Evolutionary conservation across 2,113 vertebrate species (phyloP), one percentile per base, ranked within the genome.

Genomic region (Esox niger): DNA sequence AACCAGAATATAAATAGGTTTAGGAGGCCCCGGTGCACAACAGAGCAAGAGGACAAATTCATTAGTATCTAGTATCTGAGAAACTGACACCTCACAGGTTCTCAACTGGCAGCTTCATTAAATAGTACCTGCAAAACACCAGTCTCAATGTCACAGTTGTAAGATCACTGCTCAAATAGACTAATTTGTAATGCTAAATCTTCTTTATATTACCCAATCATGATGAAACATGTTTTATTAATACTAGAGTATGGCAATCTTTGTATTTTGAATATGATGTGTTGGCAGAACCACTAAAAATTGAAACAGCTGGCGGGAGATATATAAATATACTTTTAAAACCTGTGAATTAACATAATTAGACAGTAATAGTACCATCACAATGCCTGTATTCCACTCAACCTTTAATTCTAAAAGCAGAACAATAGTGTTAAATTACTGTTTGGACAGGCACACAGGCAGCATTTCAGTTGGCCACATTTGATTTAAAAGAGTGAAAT

Each of bases 281-380:
- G n/a, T 70, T 66, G 54, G 31, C n/a, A n/a, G n/a, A n/a, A n/a
- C 47, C 52, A 7, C 15, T 46, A 10, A 66, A 76, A 76, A 76
- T 57, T 58, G 4, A 74, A 78, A 69, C 64, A 78, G 65, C 61
- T 67, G 49, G 30, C 63, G 59, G 9, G 59, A 29, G 38, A 27
- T 64, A n/a, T 21, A 27, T 55, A 62, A 68, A 43, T 0, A 13
- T n/a, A n/a, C n/a, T n/a, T n/a, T n/a, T 2, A 31, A 33, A 69
- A 56, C 47, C 71, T 52, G 15, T 30, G 58, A 68, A 80, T 73
- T 54, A 74, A 64, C 20, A 70, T 72, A 70, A 72, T 74, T 66
- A 68, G 23, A 67, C 49, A 26, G 47, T 23, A 62, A 6, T 69
- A 56, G 55, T 67, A 58, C 71, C 64, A 71, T 55, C 68, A 26